Percentiles rank a stretch among this genome's conserved stretches.
These are phyloP conservation scores for Danio jaintianensis DNA, from an alignment of 2,797 vertebrate genomes.

Conservation along the genomic window DNA sequence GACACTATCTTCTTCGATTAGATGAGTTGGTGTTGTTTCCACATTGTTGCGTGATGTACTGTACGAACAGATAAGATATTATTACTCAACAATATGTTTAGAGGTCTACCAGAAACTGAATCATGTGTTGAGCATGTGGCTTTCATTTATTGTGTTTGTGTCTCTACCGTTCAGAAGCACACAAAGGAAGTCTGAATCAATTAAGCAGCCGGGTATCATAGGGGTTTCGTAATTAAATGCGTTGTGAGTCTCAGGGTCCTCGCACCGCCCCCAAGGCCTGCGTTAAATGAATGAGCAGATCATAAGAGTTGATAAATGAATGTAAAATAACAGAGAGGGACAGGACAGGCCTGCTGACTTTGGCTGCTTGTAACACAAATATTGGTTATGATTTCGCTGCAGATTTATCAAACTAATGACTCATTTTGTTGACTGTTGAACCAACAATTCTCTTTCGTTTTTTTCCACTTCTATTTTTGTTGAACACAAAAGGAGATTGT, in stretches of 20 bases:
- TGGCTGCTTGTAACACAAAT: constrained; percentile 21
- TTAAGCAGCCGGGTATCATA: background rate
- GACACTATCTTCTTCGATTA: too few species aligned
- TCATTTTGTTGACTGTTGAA: background rate
- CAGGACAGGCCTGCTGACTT: constrained; percentile 54
- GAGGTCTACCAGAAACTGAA: background rate
- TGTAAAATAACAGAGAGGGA: constrained; percentile 34
- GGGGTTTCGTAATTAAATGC: constrained; percentile 53
- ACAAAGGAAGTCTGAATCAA: constrained; percentile 25
- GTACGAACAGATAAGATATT: background rate
- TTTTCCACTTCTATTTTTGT: background rate
- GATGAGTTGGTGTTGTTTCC: too few species aligned
- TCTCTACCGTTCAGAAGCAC: constrained; percentile 9
- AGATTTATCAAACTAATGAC: constrained; percentile 15
- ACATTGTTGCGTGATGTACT: background rate
- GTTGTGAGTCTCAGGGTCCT: constrained; percentile 44
- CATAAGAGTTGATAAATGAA: constrained; percentile 53
- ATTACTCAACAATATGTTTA: background rate
- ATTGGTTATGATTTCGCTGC: background rate
- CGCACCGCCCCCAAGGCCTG: constrained; percentile 28
- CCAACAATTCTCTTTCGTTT: background rate
- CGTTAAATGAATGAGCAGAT: constrained; percentile 55
- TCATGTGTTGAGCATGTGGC: background rate
- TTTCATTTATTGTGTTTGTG: constrained; percentile 19
- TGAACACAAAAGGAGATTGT: background rate